These are phyloP conservation scores for Melanotaenia trifasciata DNA, from an alignment of 2,797 vertebrate genomes.

Conservation along the genomic window DNA sequence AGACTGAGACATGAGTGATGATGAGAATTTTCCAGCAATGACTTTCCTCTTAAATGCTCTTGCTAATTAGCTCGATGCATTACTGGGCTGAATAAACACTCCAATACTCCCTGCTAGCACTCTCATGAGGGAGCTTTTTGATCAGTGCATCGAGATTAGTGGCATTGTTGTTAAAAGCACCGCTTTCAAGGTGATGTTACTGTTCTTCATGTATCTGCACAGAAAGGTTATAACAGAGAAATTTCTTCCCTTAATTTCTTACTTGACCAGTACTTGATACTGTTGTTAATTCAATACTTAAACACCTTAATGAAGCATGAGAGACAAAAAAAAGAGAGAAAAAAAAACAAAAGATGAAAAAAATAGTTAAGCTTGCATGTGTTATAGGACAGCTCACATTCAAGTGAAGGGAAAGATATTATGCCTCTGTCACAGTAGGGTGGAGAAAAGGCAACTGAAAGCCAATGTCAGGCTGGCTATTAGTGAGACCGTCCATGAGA, in stretches of 20 bases:
- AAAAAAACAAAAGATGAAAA: not conserved
- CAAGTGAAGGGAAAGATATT: too few relatives aligned
- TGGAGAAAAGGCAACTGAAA: slow-evolving; percentile 1
- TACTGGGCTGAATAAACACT: slow-evolving; percentile 44
- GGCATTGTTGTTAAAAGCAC: slow-evolving; percentile 27
- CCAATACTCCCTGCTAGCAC: slow-evolving; percentile 7
- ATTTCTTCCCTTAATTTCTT: slow-evolving; percentile 19
- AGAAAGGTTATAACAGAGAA: slow-evolving; percentile 26
- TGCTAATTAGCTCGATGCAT: slow-evolving; percentile 60
- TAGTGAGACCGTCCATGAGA: slow-evolving; percentile 40
- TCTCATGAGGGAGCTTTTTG: slow-evolving; percentile 23
- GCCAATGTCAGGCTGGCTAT: slow-evolving; percentile 43
- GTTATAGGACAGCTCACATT: too few relatives aligned
- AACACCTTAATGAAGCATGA: slow-evolving; percentile 18
- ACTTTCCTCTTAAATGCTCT: slow-evolving; percentile 49
- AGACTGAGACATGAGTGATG: not conserved
- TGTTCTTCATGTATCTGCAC: slow-evolving; percentile 5
- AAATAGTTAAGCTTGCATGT: too few relatives aligned
- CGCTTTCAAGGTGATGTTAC: slow-evolving; percentile 25
- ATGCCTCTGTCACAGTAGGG: slow-evolving; percentile 1
- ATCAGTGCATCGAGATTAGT: slow-evolving; percentile 24
- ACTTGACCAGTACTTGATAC: slow-evolving; percentile 18
- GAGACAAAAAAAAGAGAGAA: not conserved
- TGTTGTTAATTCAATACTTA: slow-evolving; percentile 20
- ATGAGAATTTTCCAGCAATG: not conserved